Evolutionary conservation across 2,113 vertebrate genomes (phyloP).

Genomic region (human): DNA sequence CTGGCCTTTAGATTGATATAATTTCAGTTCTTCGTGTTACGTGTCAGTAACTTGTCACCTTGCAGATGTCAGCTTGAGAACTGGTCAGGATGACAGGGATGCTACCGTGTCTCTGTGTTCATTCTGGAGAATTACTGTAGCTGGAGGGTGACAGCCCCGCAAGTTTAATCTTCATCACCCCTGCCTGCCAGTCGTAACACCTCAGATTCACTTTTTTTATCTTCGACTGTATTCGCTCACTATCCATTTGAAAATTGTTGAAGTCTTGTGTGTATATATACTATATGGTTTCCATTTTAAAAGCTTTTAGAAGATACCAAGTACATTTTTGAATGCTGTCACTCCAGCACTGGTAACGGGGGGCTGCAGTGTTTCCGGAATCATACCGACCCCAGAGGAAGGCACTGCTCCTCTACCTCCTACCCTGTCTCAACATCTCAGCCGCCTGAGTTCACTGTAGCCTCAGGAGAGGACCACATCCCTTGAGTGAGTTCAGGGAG

Average conservation of each 20-base stretch:
- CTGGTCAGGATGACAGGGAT: background rate
- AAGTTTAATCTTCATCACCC: slow-evolving; percentile 33
- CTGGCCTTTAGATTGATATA: background rate
- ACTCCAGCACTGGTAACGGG: background rate
- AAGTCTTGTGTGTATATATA: background rate
- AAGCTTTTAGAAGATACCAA: background rate
- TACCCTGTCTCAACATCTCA: background rate
- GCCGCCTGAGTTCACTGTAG: background rate
- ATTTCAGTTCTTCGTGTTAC: background rate
- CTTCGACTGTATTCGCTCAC: background rate
- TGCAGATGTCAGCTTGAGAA: slow-evolving; percentile 34
- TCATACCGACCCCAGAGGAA: background rate
- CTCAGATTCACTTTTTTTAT: background rate
- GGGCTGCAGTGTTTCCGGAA: background rate
- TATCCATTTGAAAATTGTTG: background rate
- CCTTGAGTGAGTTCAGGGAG: background rate
- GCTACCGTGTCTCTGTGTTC: background rate
- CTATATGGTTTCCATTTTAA: background rate
- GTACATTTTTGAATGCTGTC: background rate
- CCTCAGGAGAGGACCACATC: background rate
- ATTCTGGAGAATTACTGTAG: background rate
- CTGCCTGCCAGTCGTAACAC: background rate
- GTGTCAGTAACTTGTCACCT: slow-evolving; percentile 63
- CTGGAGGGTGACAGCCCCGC: slow-evolving; percentile 14
- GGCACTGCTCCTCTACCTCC: fast-evolving